These are phyloP conservation scores for Cyrtonyx montezumae DNA, from an alignment of 2,113 vertebrate genomes.

Conservation along the genomic window DNA sequence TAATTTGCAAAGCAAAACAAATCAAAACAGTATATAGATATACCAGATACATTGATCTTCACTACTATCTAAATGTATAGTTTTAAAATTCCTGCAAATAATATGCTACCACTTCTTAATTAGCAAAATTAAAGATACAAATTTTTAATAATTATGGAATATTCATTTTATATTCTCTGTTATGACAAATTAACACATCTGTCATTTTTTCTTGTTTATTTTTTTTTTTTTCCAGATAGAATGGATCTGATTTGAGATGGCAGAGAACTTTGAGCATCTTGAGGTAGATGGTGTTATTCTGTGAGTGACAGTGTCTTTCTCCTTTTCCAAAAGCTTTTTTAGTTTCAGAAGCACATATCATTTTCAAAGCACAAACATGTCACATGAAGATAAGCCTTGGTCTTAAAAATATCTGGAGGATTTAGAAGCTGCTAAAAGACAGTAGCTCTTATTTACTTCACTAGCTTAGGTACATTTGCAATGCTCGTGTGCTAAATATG, in stretches of 20 bases:
- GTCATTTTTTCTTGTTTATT: neutral
- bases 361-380: neutral
- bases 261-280: neutral
- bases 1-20: neutral
- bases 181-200: neutral
- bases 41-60: neutral
- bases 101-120: rapidly evolving
- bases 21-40: neutral
- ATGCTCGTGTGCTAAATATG: neutral
- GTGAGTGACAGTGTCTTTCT: neutral
- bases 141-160: neutral
- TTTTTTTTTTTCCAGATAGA: neutral
- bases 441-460: neutral
- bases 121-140: neutral
- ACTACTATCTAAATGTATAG: neutral
- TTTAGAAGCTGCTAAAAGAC: neutral
- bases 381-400: neutral
- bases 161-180: neutral
- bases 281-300: neutral
- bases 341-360: rapidly evolving
- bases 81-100: neutral
- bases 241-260: neutral
- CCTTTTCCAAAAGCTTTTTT: neutral
- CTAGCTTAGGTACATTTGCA: neutral
- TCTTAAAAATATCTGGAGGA: neutral